These are phyloP conservation scores for Ceramica pisi DNA, from an alignment of 2,888 invertebrate genomes.

Conservation along the genomic window DNA sequence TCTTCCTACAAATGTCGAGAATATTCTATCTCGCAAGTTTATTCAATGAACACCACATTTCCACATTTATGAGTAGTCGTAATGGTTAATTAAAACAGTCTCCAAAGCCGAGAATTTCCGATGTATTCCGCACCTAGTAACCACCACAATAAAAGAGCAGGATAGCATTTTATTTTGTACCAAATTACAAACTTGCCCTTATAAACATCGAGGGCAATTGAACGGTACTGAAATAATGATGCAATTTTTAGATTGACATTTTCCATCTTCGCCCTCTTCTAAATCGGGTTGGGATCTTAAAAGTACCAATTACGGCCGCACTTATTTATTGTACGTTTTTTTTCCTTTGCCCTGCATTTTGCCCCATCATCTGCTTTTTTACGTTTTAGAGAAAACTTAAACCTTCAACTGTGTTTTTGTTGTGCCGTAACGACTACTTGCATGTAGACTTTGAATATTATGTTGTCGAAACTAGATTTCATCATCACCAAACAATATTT, in stretches of 20 bases:
- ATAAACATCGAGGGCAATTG: conserved; percentile 23
- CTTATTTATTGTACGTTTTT: neutral
- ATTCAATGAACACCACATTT: conserved; percentile 20
- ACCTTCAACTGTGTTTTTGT: neutral
- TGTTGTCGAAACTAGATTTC: neutral
- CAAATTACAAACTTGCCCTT: conserved; percentile 22
- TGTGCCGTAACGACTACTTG: neutral
- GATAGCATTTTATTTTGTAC: conserved; percentile 6
- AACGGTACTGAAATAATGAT: conserved; percentile 6
- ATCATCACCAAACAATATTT: neutral
- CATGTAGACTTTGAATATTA: neutral
- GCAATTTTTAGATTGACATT: conserved; percentile 27
- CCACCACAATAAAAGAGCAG: conserved; percentile 24
- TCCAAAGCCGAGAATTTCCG: conserved; percentile 22
- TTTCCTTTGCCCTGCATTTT: neutral
- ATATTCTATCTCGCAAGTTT: conserved; percentile 2
- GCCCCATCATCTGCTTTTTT: neutral
- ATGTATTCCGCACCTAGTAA: conserved; percentile 17
- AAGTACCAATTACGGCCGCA: conserved; percentile 18
- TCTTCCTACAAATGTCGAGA: neutral
- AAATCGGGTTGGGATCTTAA: conserved; percentile 16
- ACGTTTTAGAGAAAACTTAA: neutral
- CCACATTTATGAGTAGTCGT: neutral
- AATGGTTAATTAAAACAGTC: conserved; percentile 41
- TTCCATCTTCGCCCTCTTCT: conserved; percentile 19